These are phyloP conservation scores for Pipa parva DNA, from an alignment of 2,113 vertebrate genomes.

Conservation along the genomic window DNA sequence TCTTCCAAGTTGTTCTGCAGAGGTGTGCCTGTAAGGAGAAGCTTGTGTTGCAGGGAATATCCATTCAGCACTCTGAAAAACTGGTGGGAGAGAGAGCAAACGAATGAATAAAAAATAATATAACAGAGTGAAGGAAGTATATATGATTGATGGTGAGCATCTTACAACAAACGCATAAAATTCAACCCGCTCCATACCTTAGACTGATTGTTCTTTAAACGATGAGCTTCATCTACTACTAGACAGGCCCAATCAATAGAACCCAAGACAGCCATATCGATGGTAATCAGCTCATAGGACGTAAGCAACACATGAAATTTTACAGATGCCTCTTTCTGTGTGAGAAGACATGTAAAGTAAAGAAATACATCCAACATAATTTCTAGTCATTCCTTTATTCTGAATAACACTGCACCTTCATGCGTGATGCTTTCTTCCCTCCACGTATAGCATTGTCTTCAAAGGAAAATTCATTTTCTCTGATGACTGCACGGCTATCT, in stretches of 20 bases:
- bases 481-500: constrained; percentile 92
- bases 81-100: constrained; percentile 61
- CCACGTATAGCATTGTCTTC: constrained; percentile 93
- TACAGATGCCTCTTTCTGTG: constrained; percentile 90
- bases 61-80: constrained; percentile 94
- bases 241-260: constrained; percentile 97
- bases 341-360: neutral
- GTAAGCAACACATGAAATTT: constrained; percentile 94
- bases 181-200: constrained; percentile 73
- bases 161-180: no score
- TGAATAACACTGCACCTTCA: constrained; percentile 77
- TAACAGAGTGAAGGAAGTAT: no score
- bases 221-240: constrained; percentile 93
- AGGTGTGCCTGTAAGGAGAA: constrained; percentile 91
- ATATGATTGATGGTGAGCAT: no score
- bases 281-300: constrained; percentile 92
- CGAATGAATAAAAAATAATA: no score
- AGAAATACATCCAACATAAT: neutral
- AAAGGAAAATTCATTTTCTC: constrained; percentile 95
- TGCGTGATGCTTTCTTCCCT: constrained; percentile 91
- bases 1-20: constrained; percentile 96
- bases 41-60: constrained; percentile 92
- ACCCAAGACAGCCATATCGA: constrained; percentile 90
- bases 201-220: constrained; percentile 96
- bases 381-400: neutral